Conservation (phyloP, 2,797 vertebrate species). For the Chiroxiphia lanceolata region DNA sequence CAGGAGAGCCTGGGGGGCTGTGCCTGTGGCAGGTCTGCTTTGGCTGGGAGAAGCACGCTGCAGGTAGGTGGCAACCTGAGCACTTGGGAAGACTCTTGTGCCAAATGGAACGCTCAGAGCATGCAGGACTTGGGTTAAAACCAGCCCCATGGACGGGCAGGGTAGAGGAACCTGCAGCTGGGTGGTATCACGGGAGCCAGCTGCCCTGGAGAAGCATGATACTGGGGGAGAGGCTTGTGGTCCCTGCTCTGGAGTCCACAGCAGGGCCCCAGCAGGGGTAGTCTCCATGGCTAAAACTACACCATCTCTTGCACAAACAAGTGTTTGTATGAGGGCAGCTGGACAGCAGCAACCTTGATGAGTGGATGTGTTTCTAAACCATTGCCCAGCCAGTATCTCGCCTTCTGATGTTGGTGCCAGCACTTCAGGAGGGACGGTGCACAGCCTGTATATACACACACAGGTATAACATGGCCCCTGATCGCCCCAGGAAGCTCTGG, state of each 20-base stretch:
- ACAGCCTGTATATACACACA: not conserved
- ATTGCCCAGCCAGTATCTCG: not conserved
- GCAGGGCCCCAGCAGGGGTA: not conserved
- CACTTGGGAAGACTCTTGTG: not conserved
- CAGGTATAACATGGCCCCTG: not conserved
- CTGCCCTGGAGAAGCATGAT: not conserved
- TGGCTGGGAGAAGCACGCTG: not conserved
- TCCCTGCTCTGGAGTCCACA: not conserved
- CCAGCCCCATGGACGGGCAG: not conserved
- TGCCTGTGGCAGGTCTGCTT: not conserved
- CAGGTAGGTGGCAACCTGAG: slow-evolving; percentile 37
- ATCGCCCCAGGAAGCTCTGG: accelerated
- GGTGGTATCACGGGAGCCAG: not conserved
- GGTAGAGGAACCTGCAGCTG: not conserved
- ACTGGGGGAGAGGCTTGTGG: not conserved
- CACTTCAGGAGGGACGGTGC: not conserved
- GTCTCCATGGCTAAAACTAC: not conserved
- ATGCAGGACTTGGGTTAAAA: not conserved
- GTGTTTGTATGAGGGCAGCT: accelerated
- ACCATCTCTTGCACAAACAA: not conserved
- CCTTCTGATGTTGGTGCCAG: not conserved
- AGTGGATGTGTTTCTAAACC: not conserved
- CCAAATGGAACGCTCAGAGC: not conserved
- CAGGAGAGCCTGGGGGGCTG: not conserved
- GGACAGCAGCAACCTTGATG: accelerated